Base-by-base conservation (phyloP, 1,140 invertebrate genomes). In the Ooceraea biroi region DNA sequence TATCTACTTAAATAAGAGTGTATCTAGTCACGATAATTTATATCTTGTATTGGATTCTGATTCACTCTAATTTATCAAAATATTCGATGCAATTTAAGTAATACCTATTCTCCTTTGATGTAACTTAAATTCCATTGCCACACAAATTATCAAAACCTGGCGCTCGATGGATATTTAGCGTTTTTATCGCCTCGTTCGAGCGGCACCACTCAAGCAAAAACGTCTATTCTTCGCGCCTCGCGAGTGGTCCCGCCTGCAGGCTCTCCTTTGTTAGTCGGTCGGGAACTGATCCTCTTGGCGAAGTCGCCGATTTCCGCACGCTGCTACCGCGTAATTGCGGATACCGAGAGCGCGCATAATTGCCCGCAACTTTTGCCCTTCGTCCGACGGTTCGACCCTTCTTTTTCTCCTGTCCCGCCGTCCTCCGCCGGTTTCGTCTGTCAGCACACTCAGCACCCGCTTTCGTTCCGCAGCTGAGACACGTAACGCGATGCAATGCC, bases 271-370 rank as follows among this genome's bases (percentile, higher is more conserved):
- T 36, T 27, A 52, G 27, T 52, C 27, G 60, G n/a, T 14, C 65
- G 36, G 44, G 44, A 50, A 27, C n/a, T 69, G 85, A 55, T 52
- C 83, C 41, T 72, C 82, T n/a, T n/a, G 78, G 77, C 83, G 68
- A 78, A 89, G 82, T 87, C 71, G 78, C 58, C 77, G 88, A 89
- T 89, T 89, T 86, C 87, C 89, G 73, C 55, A 58, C 85, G 85
- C 58, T 52, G 86, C 72, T 84, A 83, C 78, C 66, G 60, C 88
- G 89, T 90, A 90, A 90, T 90, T 90, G 88, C 88, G 82, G 82
- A 87, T 89, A 89, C 87, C 74, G 71, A 85, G 74, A 84, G 88
- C 80, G 80, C 85, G 84, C 76, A 87, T 89, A 89, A 89, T 89
- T 88, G 86, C 66, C 83, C 85, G 60, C 74, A 74, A 86, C 71